phyloP scores from a whole-genome alignment of 2,113 vertebrate species.

The Campylomormyrus tamandua region DNA sequence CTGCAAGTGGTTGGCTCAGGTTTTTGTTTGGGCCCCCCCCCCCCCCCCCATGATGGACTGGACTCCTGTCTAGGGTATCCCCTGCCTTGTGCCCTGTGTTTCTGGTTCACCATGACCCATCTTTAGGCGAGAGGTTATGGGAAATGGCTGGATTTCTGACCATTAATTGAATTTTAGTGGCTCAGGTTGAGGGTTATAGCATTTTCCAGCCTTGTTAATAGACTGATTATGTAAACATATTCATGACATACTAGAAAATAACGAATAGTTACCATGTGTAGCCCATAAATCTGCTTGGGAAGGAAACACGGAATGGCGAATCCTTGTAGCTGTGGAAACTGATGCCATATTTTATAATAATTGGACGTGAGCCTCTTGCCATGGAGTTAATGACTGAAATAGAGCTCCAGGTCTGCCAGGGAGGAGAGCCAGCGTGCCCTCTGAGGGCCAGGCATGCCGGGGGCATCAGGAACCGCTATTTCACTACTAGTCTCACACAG shows the following conservation, averaged over 20 bases:
- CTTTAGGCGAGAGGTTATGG: background rate
- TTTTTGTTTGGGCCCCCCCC: no score
- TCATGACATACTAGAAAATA: background rate
- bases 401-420: background rate
- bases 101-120: background rate
- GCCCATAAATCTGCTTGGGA: background rate
- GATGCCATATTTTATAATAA: background rate
- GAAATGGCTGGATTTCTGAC: background rate
- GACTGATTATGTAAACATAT: background rate
- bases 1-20: no score
- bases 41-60: background rate
- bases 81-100: background rate
- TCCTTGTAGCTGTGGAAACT: background rate
- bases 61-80: background rate
- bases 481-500: background rate
- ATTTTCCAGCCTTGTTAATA: background rate
- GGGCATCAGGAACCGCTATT: background rate
- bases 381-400: conserved; percentile 11
- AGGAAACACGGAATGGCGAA: background rate
- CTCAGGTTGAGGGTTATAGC: background rate
- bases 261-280: background rate
- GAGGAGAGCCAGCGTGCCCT: background rate
- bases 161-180: background rate
- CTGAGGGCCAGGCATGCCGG: background rate
- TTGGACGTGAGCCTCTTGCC: background rate